A percentile compares a stretch with the other conserved stretches of the same genome.
phyloP scores from a whole-genome alignment of 2,113 vertebrate species.

The Atlantisia rogersi region DNA sequence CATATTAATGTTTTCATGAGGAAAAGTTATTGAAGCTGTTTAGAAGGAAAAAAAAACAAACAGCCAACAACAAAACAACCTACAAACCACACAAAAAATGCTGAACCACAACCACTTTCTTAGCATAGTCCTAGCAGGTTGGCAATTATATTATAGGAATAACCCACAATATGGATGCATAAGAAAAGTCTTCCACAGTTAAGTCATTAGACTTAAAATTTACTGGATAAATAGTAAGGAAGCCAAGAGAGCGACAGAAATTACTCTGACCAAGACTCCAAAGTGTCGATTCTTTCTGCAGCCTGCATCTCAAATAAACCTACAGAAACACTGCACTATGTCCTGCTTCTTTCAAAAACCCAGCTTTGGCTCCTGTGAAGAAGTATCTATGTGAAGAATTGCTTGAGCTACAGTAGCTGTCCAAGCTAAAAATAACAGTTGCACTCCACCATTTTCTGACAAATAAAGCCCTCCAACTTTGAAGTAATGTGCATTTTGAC shows the following conservation, averaged over 20 bases:
- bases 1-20: neutral
- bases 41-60: neutral
- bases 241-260: neutral
- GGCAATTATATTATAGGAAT: neutral
- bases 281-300: neutral
- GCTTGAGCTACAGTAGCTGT: neutral
- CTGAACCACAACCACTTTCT: neutral
- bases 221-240: neutral
- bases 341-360: neutral
- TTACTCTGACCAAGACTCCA: neutral
- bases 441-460: neutral
- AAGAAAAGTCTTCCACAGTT: neutral
- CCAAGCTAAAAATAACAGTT: neutral
- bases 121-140: neutral
- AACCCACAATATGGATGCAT: neutral
- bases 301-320: neutral
- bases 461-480: neutral
- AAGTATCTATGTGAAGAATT: neutral
- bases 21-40: neutral
- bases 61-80: neutral
- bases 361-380: neutral
- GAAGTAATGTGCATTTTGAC: conserved; percentile 8
- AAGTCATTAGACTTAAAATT: neutral
- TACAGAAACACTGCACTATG: neutral
- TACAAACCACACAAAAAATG: neutral